phyloP scores from a whole-genome alignment of 2,888 invertebrate genomes.

The Melieria crassipennis region DNA sequence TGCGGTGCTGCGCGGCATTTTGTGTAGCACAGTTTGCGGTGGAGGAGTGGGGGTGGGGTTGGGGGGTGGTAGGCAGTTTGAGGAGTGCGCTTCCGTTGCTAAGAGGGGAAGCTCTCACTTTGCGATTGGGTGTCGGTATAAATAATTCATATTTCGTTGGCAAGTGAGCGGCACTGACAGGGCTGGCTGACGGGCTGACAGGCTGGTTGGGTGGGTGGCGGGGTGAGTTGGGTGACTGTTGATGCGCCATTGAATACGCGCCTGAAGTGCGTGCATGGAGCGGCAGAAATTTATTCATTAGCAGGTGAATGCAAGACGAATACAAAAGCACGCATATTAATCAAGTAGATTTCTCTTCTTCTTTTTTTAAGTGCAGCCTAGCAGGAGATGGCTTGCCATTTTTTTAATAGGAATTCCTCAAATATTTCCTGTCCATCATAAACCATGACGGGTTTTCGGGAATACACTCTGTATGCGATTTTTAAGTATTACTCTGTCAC shows the following conservation, averaged over 20 bases:
- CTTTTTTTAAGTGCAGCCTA: too few relatives aligned
- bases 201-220: background rate
- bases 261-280: background rate
- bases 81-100: background rate
- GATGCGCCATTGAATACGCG: background rate
- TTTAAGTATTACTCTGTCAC: too few relatives aligned
- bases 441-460: too few relatives aligned
- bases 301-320: background rate
- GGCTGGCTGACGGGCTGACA: background rate
- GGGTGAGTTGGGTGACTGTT: background rate
- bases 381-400: too few relatives aligned
- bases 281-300: background rate
- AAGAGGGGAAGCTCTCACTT: constrained; percentile 38
- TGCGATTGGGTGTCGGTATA: constrained; percentile 58
- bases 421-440: too few relatives aligned
- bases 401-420: too few relatives aligned
- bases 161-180: constrained; percentile 24
- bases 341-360: too few relatives aligned
- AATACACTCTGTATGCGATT: too few relatives aligned
- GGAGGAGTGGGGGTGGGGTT: background rate
- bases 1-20: constrained; percentile 1
- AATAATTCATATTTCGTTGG: constrained; percentile 54
- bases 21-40: background rate
- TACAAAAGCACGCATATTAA: too few relatives aligned
- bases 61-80: background rate